Percentiles rank a stretch among this genome's conserved stretches.
phyloP scores from a whole-genome alignment of 2,797 vertebrate species.

The Tympanoctomys barrerae region DNA sequence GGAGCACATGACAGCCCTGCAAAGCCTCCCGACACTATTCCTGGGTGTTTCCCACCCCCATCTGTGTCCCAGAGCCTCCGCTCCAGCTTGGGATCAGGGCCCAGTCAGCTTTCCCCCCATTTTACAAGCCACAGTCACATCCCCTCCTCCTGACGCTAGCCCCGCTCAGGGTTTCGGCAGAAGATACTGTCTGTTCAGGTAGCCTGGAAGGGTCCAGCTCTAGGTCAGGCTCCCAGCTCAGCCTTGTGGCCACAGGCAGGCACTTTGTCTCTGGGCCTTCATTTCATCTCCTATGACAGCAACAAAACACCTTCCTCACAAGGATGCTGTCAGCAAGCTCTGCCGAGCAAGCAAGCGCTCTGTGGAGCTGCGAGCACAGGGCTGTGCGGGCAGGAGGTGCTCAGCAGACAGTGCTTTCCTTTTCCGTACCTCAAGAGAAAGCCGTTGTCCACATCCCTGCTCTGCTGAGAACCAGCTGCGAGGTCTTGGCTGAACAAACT shows the following conservation, averaged over 20 bases:
- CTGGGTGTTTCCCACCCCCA: neutral
- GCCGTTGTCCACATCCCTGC: neutral
- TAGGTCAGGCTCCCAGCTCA: neutral
- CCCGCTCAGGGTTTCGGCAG: neutral
- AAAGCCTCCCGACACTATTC: neutral
- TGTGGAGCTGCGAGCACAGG: neutral
- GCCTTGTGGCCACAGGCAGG: neutral
- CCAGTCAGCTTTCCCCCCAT: neutral
- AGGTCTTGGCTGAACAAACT: neutral
- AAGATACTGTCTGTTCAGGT: neutral
- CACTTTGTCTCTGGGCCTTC: neutral
- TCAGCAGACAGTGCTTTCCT: neutral
- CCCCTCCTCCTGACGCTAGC: neutral
- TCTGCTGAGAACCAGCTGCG: neutral
- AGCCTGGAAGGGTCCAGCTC: neutral
- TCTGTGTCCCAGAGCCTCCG: neutral
- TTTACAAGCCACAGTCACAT: neutral
- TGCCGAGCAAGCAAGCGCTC: too few relatives aligned
- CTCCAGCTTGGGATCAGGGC: too few relatives aligned
- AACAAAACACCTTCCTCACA: accelerated
- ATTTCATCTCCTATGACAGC: neutral
- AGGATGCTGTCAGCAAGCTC: neutral
- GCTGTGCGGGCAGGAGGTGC: neutral
- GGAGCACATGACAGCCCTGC: neutral
- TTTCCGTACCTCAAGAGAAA: neutral